Evolutionary conservation across 1,140 invertebrate species (phyloP).

Genomic region (Pseudomyrmex concolor): DNA sequence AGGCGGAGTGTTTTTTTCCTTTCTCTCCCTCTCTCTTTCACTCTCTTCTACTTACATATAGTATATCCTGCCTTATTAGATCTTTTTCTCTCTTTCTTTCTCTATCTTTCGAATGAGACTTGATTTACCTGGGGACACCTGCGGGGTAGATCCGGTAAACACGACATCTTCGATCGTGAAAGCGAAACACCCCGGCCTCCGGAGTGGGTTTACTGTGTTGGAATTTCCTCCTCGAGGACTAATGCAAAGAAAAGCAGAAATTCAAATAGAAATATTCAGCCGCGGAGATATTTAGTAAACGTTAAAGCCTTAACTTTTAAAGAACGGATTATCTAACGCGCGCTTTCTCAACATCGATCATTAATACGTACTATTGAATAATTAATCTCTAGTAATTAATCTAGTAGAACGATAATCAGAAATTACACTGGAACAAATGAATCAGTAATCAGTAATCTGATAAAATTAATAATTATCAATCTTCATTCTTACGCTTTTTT

Average conservation of each 20-base stretch:
- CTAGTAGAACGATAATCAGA: background rate
- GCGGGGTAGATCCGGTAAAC: conserved; percentile 50
- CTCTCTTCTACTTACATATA: conserved; percentile 12
- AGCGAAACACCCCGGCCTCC: conserved; percentile 39
- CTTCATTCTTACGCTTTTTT: background rate
- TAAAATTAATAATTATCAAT: conserved; percentile 56
- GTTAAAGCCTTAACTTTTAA: conserved; percentile 4
- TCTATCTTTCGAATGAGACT: conserved; percentile 35
- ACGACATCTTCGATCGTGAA: conserved; percentile 56
- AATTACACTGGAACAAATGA: conserved; percentile 58
- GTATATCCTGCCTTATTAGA: conserved; percentile 26
- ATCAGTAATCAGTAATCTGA: conserved; percentile 45
- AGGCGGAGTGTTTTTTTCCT: conserved; percentile 2
- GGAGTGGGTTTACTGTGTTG: conserved; percentile 2
- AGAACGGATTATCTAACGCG: conserved; percentile 12
- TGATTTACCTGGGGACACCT: conserved; percentile 62
- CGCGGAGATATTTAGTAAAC: background rate
- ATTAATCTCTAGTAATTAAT: conserved; percentile 13
- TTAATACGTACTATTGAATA: conserved; percentile 42
- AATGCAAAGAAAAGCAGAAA: conserved; percentile 20
- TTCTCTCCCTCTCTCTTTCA: conserved; percentile 51
- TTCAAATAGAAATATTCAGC: background rate
- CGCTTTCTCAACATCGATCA: conserved; percentile 35
- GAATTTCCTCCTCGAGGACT: conserved; percentile 32
- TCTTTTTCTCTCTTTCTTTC: background rate